Evolutionary conservation across 2,113 vertebrate species (phyloP), one percentile per base, ranked within the genome.

Genomic region (Chauna torquata): DNA sequence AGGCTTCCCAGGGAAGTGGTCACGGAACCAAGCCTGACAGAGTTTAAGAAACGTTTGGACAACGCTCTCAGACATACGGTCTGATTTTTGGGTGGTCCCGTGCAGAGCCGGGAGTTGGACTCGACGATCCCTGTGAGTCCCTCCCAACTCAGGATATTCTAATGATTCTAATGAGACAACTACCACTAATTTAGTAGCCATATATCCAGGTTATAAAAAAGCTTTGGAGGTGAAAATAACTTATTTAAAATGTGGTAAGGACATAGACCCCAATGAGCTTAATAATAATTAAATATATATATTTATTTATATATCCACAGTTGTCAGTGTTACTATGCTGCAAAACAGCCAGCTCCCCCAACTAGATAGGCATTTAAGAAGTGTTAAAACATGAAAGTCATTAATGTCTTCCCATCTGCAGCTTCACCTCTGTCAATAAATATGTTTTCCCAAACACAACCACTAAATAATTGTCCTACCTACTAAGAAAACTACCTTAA

Each of bases 211-310:
- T 50, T 75, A 36, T 8, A 75, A 74, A 79, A 91, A 57, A 22
- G 3, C 14, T 76, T 45, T 22, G 12, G 3, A 17, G 16, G 9
- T 68, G 16, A 79, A 88, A 69, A 82, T 16, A 89, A 84, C 4
- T 52, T 7, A 32, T 14, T 32, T 19, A 55, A 44, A 50, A 30
- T 25, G 3, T 0, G 0, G 5, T 38, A 55, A 38, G 16, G 16
- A 36, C 20, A 85, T 5, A 65, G n/a, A 55, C 15, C 2, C 7
- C 12, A 76, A 14, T n/a, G 2, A 82, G 2, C 11, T 79, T 80
- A 28, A 58, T n/a, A n/a, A n/a, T n/a, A n/a, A n/a, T n/a, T n/a
- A n/a, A n/a, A n/a, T n/a, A n/a, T n/a, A n/a, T n/a, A n/a, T n/a
- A n/a, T n/a, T n/a, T n/a, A n/a, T n/a, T n/a, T n/a, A n/a, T n/a